A percentile compares a stretch with the other conserved stretches of the same genome.
These are phyloP conservation scores for Mantis religiosa DNA, from an alignment of 2,888 invertebrate species.

Conservation along the genomic window DNA sequence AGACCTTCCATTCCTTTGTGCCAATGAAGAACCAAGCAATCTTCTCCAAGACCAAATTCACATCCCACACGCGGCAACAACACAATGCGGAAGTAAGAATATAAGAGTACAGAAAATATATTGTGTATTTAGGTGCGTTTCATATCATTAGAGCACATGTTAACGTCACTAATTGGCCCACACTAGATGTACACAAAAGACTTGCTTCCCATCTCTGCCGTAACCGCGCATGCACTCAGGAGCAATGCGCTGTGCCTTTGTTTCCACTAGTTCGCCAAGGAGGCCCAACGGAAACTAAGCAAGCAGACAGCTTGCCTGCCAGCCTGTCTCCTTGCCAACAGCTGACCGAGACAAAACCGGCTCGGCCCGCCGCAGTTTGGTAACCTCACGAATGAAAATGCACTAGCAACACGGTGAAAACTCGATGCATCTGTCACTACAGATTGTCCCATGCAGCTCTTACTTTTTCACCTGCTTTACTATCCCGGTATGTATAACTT, in stretches of 20 bases:
- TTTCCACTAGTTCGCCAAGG: neutral
- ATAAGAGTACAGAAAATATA: neutral
- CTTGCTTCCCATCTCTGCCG: neutral
- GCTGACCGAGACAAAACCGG: constrained; percentile 1
- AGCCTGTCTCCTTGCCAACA: neutral
- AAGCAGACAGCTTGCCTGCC: neutral
- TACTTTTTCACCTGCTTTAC: too few relatives aligned
- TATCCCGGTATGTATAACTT: too few relatives aligned
- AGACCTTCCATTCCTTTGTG: constrained; percentile 40
- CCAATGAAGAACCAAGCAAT: neutral
- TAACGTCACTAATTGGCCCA: neutral
- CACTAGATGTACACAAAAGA: neutral
- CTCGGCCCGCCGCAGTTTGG: neutral
- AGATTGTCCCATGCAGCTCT: too few relatives aligned
- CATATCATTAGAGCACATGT: neutral
- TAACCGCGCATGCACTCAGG: neutral
- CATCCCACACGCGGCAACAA: neutral
- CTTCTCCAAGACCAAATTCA: neutral
- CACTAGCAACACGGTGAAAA: neutral
- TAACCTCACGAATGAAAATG: neutral
- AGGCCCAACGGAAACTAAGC: neutral
- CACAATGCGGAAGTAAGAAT: neutral
- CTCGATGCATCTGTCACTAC: neutral
- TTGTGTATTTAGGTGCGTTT: neutral
- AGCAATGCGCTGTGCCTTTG: neutral